phyloP scores from a whole-genome alignment of 2,888 invertebrate species.

The Polydrusus pterygomalis region DNA sequence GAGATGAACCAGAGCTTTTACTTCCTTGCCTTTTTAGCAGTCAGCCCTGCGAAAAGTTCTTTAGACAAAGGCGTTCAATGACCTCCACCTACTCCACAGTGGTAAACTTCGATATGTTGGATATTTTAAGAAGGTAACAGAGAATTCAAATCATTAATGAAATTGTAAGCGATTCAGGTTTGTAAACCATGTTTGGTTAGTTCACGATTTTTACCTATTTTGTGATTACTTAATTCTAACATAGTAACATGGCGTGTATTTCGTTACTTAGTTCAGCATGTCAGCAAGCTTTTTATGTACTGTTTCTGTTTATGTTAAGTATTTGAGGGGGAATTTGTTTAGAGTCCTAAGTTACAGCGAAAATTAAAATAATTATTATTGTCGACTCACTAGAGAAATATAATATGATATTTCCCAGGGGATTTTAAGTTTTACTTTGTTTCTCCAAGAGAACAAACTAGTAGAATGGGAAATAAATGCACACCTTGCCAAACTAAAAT shows the following conservation, averaged over 20 bases:
- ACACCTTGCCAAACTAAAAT: neutral
- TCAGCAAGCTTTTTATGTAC: too few species aligned
- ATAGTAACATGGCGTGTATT: too few species aligned
- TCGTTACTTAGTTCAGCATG: too few species aligned
- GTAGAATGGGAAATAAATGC: neutral
- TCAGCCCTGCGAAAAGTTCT: constrained; percentile 50
- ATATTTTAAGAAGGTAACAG: constrained; percentile 38
- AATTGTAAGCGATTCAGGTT: constrained; percentile 10
- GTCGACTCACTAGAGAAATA: neutral
- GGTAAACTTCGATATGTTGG: constrained; percentile 45
- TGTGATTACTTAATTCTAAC: too few species aligned
- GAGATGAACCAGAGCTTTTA: constrained; percentile 30
- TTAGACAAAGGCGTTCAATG: constrained; percentile 47
- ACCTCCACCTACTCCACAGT: constrained; percentile 50
- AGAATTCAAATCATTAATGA: constrained; percentile 42
- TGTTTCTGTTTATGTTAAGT: too few species aligned
- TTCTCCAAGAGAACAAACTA: constrained; percentile 6
- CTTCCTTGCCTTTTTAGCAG: constrained; percentile 47
- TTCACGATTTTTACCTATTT: too few species aligned
- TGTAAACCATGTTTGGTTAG: constrained; percentile 2
- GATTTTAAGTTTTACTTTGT: constrained; percentile 3
- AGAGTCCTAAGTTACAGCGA: too few species aligned
- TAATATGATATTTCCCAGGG: neutral
- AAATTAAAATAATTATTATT: neutral
- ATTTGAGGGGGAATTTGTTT: too few species aligned